Base-by-base conservation (phyloP, 2,113 vertebrate species). In the Psittacus erithacus region DNA sequence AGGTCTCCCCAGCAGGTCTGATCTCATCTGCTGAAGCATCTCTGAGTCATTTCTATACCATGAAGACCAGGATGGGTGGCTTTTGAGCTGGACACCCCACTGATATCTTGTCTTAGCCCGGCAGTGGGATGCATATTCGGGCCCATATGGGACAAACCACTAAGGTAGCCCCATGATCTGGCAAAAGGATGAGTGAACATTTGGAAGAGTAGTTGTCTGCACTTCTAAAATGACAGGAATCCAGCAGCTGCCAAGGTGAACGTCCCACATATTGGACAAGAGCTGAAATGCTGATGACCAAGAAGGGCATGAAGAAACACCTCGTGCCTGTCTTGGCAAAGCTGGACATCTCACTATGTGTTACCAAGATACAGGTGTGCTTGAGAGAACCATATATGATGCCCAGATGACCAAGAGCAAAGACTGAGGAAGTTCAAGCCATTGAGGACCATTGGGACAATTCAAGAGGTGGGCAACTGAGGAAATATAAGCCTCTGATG, bases 331-430 rank as follows among this genome's bases (percentile, higher is more conserved):
- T 31, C 29, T n/a, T 67, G 50, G 35, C 35, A 55, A 87, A 92
- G 43, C 10, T 78, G 69, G 64, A 50, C 52, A 9, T 39, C 68
- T 82, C 5, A 0, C 0, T 35, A 23, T 4, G 4, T 17, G 12
- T 64, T 55, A 46, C 8, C 20, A 39, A 15, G 29, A 9, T 46
- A 13, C 6, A 5, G 63, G 81, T 35, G 28, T 86, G 50, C n/a
- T 63, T 62, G n/a, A 55, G n/a, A 50, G 55, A 88, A 29, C 55
- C 19, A 13, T 11, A 25, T 31, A 28, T 13, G 19, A 20, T 62
- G 49, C 16, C 59, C 7, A 60, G 68, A 35, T 35, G 39, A 63
- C 18, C 5, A 4, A 92, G 50, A 79, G 29, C 33, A 17, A 79
- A 74, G 73, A 75, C 43, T 9, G 7, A 0, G 63, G 88, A 79